phyloP scores from a whole-genome alignment of 2,888 invertebrate genomes.

The Euclidia mi region DNA sequence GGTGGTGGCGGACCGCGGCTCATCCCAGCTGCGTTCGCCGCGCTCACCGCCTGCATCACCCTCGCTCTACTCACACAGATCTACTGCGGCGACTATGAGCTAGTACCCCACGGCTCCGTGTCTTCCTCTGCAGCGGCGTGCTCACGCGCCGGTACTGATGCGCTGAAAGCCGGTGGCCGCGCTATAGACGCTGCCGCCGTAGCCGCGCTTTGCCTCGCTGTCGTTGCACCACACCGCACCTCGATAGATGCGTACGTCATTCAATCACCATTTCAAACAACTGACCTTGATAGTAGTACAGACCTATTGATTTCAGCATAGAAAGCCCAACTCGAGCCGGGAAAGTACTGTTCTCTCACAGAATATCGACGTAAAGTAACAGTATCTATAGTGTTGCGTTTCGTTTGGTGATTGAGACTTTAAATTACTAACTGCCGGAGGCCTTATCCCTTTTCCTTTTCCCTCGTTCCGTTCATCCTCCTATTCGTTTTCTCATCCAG shows the following conservation, averaged over 20 bases:
- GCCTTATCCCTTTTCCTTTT: too few species aligned
- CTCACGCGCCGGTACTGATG: conserved; percentile 92
- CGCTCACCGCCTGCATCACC: conserved; percentile 92
- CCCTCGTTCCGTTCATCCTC: too few species aligned
- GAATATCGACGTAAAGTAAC: too few species aligned
- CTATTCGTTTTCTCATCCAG: too few species aligned
- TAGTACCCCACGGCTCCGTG: conserved; percentile 94
- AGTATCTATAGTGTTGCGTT: too few species aligned
- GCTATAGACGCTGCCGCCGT: conserved; percentile 94
- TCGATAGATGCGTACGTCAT: conserved; percentile 93
- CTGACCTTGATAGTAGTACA: too few species aligned
- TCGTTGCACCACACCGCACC: conserved; percentile 93
- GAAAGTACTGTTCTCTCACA: too few species aligned
- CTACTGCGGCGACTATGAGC: conserved; percentile 93
- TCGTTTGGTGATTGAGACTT: too few species aligned
- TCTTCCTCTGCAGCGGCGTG: conserved; percentile 93
- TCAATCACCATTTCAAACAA: background rate
- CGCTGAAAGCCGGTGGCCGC: conserved; percentile 93
- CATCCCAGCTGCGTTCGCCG: conserved; percentile 91
- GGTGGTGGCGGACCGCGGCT: conserved; percentile 91
- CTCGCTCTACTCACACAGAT: conserved; percentile 93
- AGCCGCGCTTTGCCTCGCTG: conserved; percentile 93
- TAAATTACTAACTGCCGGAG: too few species aligned
- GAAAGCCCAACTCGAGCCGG: too few species aligned
- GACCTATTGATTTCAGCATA: too few species aligned